Conservation (phyloP, 2,888 invertebrate genomes). For the Flabesymbios commensalis region DNA sequence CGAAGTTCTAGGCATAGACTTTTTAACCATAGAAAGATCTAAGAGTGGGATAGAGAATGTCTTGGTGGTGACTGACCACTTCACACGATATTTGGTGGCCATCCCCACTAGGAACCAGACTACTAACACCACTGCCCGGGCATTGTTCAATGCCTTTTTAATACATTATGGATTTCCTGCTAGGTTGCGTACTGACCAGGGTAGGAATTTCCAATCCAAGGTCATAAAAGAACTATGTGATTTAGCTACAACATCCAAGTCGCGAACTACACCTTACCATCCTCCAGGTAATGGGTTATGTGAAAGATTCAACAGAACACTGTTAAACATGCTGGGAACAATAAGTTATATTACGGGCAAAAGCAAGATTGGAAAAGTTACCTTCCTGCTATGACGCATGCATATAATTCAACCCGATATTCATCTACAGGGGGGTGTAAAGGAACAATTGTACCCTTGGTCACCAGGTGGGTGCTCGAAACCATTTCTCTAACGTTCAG, state of each 20-base stretch:
- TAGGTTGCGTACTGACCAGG: slow-evolving; percentile 20
- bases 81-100: slow-evolving; percentile 21
- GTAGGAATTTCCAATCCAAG: slow-evolving; percentile 11
- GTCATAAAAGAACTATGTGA: slow-evolving; percentile 22
- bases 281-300: slow-evolving; percentile 19
- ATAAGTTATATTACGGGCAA: too few relatives aligned
- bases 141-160: slow-evolving; percentile 20
- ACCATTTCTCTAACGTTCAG: too few relatives aligned
- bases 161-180: slow-evolving; percentile 16
- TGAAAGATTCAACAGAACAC: slow-evolving; percentile 25
- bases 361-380: too few relatives aligned
- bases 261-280: slow-evolving; percentile 22
- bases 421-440: too few relatives aligned
- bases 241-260: slow-evolving; percentile 23
- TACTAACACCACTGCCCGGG: slow-evolving; percentile 12
- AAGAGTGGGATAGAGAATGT: slow-evolving; percentile 23
- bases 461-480: too few relatives aligned
- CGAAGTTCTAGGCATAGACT: slow-evolving; percentile 28
- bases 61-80: slow-evolving; percentile 30
- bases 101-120: slow-evolving; percentile 20
- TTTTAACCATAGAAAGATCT: slow-evolving; percentile 19
- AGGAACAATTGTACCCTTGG: too few relatives aligned
- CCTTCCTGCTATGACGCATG: too few relatives aligned
- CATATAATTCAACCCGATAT: too few relatives aligned
- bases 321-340: slow-evolving; percentile 26